Base-by-base conservation (phyloP, 2,888 invertebrate species). In the Mimas tiliae region DNA sequence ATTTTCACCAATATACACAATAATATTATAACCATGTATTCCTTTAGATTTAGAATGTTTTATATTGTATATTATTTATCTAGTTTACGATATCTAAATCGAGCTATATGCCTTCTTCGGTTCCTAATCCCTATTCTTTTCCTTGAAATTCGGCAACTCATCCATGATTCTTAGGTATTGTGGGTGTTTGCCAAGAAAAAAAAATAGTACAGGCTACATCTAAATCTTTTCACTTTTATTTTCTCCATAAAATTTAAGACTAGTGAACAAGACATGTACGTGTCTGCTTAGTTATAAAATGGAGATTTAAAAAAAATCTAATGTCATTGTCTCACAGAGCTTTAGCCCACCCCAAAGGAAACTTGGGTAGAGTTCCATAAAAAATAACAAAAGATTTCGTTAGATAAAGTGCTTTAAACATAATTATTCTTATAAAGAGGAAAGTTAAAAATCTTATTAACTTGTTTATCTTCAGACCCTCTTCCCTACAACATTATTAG, bases 401-500 rank as follows among this genome's bases (percentile, higher is more conserved):
- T 58, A 58, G 12, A 7, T 19, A 12, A 19, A 42, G 42, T 38
- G 16, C 12, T 58, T 19, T 19, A 12, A 38, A 11, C 58, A 6
- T 6, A 19, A 38, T 55, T 71, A 72, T 71, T 71, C 64, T 66
- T 52, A 63, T 48, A 45, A 70, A 63, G 71, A 70, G 69, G 63
- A 63, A 63, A 63, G 63, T 63, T 34, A 16, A 34, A 63, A 7
- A 47, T 51, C 48, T 50, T 14, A 33, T 27, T 33, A 63, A 63
- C 51, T 64, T 2, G 12, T 64, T 51, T 48, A 48, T 64, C 38
- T 51, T 64, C 38, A 45, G 12, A 9, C 4, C 4, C 27, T 27
- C 27, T 27, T 27, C 1, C 27, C 4, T 27, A 27, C 27, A 21
- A 47, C 38, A 9, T 7, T 38, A 7, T 38, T 7, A 38, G 2